These are phyloP conservation scores for Ernsta delagoae DNA, from an alignment of 2,888 invertebrate genomes.

Conservation along the genomic window DNA sequence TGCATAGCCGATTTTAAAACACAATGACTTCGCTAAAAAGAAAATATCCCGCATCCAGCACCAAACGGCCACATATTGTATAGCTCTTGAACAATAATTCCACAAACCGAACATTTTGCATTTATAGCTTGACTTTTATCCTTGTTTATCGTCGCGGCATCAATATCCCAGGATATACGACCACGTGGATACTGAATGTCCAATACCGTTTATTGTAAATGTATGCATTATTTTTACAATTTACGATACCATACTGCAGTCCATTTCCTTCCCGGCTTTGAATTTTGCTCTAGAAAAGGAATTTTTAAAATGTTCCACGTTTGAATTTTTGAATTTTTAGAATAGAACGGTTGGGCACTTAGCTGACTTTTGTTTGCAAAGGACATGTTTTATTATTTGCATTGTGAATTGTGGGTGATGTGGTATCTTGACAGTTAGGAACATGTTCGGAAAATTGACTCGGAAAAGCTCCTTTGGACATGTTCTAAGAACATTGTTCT, in stretches of 20 bases:
- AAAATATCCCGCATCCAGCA: neutral
- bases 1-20: neutral
- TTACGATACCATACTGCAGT: slow-evolving; percentile 32
- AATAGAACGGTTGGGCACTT: neutral
- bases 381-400: neutral
- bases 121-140: slow-evolving; percentile 34
- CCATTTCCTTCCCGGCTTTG: slow-evolving; percentile 26
- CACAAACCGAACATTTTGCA: slow-evolving; percentile 31
- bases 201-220: slow-evolving; percentile 36
- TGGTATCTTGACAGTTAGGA: neutral
- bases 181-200: slow-evolving; percentile 23
- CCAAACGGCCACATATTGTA: slow-evolving; percentile 3
- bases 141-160: slow-evolving; percentile 30
- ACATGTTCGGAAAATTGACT: neutral
- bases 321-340: slow-evolving; percentile 9
- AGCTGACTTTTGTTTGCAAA: neutral
- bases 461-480: neutral
- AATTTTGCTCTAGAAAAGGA: slow-evolving; percentile 27
- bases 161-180: slow-evolving; percentile 32
- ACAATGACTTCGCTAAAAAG: neutral
- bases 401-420: neutral
- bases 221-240: slow-evolving; percentile 38
- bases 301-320: slow-evolving; percentile 18
- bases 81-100: slow-evolving; percentile 25
- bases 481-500: neutral